Base-by-base conservation (phyloP, 2,113 vertebrate species). In the Puma concolor region DNA sequence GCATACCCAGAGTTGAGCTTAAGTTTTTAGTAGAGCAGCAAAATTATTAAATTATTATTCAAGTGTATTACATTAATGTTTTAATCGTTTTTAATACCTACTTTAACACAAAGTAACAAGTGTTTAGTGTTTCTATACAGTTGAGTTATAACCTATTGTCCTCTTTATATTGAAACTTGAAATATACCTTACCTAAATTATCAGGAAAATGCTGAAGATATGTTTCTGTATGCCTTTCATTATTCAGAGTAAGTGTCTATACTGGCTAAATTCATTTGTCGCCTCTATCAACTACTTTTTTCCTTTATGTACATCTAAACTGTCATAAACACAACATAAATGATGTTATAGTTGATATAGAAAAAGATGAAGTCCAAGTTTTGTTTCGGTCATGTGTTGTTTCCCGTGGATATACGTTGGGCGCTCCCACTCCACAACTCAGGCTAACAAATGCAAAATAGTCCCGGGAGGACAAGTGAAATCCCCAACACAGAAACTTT, bases 381-480 rank as follows among this genome's bases (percentile, higher is more conserved):
- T 79, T 72, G 23, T n/a, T 82, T 90, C 69, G 92, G 2, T 44
- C 81, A 2, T 79, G 33, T 63, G 79, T 50, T 86, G 4, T 63
- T 44, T 67, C 29, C 27, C 38, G 1, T 31, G 91, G 5, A 5
- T 54, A 44, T 36, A 50, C 12, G 3, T 81, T 92, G 94, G 82
- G 0, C 71, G 12, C 5, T 41, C 11, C 5, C 76, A 57, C 3
- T 69, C 16, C 4, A 76, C 17, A 76, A 74, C 38, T 83, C 69
- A 38, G 10, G 23, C 29, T 88, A 71, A 77, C 85, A 71, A 84
- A 97, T 85, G 54, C 91, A 98, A 97, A 96, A 69, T n/a, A 80
- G 36, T 90, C 81, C 80, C 64, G 91, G 66, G 12, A 69, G 33
- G 29, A 79, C 33, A 89, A 90, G 64, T 76, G 54, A 96, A 84